These are phyloP conservation scores for Brachystomella parvula DNA, from an alignment of 1,140 invertebrate species.

Conservation along the genomic window DNA sequence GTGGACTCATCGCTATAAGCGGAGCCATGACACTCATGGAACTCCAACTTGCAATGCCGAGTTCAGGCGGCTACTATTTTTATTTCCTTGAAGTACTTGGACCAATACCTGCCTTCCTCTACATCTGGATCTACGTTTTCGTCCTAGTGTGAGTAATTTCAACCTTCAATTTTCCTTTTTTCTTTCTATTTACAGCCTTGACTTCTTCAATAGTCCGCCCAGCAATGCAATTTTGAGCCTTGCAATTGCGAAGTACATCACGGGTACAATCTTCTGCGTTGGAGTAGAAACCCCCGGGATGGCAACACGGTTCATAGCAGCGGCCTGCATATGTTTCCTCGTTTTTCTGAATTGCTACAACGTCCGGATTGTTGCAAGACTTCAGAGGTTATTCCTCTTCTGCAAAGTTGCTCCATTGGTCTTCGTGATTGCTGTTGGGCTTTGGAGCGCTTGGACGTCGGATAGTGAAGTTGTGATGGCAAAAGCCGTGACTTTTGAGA, in stretches of 20 bases:
- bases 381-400: constrained; percentile 66
- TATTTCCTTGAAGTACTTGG: constrained; percentile 87
- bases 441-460: constrained; percentile 53
- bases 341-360: constrained; percentile 86
- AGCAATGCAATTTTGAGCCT: constrained; percentile 93
- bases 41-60: constrained; percentile 84
- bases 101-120: constrained; percentile 83
- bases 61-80: constrained; percentile 94
- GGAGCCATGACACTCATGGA: constrained; percentile 71
- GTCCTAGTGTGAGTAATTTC: constrained; percentile 59
- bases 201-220: constrained; percentile 58
- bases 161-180: constrained; percentile 17
- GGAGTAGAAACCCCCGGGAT: constrained; percentile 41
- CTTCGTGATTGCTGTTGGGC: constrained; percentile 55
- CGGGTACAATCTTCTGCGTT: constrained; percentile 65
- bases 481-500: constrained; percentile 50
- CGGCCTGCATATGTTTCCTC: constrained; percentile 65
- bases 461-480: neutral
- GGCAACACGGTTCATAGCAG: constrained; percentile 64
- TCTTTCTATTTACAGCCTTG: neutral
- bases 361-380: constrained; percentile 72
- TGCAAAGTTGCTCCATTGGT: constrained; percentile 49
- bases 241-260: constrained; percentile 89
- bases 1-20: constrained; percentile 48
- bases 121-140: constrained; percentile 86